These are phyloP conservation scores for Ardeotis arabs DNA, from an alignment of 2,113 vertebrate species.

Conservation along the genomic window DNA sequence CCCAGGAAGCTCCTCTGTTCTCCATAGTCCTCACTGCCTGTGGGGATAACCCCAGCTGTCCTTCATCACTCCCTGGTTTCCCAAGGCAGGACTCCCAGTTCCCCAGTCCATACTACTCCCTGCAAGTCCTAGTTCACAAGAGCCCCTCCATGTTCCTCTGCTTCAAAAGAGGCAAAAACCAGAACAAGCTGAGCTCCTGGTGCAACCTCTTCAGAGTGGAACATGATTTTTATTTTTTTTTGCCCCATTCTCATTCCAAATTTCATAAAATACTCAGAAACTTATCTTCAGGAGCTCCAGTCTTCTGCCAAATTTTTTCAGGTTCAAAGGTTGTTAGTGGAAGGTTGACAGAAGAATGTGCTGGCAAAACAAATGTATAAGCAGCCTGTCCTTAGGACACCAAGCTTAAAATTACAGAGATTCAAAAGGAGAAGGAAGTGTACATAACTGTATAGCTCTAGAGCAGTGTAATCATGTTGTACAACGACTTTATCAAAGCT, in stretches of 20 bases:
- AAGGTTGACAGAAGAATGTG: not conserved
- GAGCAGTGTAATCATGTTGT: not conserved
- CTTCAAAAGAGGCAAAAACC: not conserved
- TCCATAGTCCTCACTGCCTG: not conserved
- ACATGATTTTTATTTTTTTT: too few species aligned
- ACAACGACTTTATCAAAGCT: not conserved
- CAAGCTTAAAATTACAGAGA: not conserved
- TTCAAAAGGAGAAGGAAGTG: not conserved
- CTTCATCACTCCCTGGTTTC: not conserved
- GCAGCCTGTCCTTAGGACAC: not conserved
- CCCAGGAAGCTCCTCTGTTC: not conserved
- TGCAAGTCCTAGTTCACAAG: not conserved
- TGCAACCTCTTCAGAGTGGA: not conserved
- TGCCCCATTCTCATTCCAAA: not conserved
- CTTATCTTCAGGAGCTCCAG: not conserved
- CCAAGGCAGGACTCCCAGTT: not conserved
- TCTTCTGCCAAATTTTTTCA: not conserved
- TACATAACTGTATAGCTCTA: not conserved
- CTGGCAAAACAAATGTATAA: not conserved
- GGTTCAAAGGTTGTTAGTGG: not conserved
- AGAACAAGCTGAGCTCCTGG: not conserved
- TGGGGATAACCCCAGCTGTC: not conserved
- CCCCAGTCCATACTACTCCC: not conserved
- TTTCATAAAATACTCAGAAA: not conserved
- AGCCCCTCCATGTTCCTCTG: not conserved